Evolutionary conservation across 2,888 invertebrate genomes (phyloP), one percentile per base, ranked within the genome.

Genomic region (Drosophila barbarae): DNA sequence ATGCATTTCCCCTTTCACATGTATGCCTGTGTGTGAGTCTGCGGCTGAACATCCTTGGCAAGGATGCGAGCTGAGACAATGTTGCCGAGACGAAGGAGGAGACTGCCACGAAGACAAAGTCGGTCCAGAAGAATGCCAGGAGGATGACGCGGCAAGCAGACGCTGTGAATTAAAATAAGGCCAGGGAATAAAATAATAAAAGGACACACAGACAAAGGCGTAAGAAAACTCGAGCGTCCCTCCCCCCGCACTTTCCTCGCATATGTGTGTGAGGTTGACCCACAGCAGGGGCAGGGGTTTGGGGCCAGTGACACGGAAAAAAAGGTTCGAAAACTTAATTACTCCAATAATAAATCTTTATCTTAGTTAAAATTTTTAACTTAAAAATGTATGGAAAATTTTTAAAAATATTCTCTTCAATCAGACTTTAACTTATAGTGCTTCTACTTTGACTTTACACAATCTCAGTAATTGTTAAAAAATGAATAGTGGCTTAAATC

Each of bases 121-220:
- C 76, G 69, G 61, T 46, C 47, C 63, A 64, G 65, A 58, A 58
- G 69, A 53, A 65, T 57, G 72, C 46, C 58, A 63, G 74, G 69
- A 75, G 76, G 69, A 84, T 85, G 86, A 82, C 82, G 77, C 72
- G 76, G 79, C 84, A 75, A 51, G 77, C 73, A 84, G 84, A 76
- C 72, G 73, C 77, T 84, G 84, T 73, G 82, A 83, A 86, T 85
- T 81, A 83, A 85, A 82, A 85, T 84, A 82, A 84, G 85, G 85
- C 86, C 85, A 82, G 76, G 79, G 72, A 85, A 85, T 82, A 85
- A 82, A 82, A 84, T 85, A 85, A 85, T 83, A 83, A 83, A 82
- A 85, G 81, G 76, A 85, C 85, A 83, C 65, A 71, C 82, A 85
- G 82, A 83, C 84, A 84, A 84, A 85, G 84, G 82, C 83, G 76